phyloP scores from a whole-genome alignment of 37 sponge, comb jelly and placozoan species.

The Beroe forskalii region DNA sequence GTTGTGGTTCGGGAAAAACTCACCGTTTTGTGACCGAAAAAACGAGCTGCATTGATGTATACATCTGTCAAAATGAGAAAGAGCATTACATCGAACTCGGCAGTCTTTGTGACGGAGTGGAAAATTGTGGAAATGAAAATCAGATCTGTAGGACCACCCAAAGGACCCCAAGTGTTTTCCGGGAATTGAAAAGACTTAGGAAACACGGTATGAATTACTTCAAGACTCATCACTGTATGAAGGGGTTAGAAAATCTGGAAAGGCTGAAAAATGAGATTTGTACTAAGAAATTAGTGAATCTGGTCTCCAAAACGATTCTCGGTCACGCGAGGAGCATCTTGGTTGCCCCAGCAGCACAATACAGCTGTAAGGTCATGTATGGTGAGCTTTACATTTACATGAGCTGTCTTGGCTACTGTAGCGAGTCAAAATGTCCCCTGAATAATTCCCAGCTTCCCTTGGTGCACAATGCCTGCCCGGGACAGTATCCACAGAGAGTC shows the following conservation, averaged over 20 bases:
- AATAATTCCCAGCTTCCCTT: not conserved
- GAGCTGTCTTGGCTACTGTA: not conserved
- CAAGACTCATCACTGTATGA: not conserved
- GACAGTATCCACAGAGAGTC: not conserved
- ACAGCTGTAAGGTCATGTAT: not conserved
- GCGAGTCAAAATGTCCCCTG: not conserved
- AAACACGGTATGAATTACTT: not conserved
- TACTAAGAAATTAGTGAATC: not conserved
- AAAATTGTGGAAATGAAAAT: not conserved
- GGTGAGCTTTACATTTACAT: not conserved
- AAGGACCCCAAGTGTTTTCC: not conserved
- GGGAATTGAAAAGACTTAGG: not conserved
- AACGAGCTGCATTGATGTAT: not conserved
- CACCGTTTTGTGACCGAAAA: not conserved
- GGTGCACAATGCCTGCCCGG: conserved; percentile 13
- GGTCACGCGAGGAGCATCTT: too few species aligned
- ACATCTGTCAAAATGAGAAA: not conserved
- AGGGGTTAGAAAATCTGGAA: not conserved
- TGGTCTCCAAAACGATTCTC: not conserved
- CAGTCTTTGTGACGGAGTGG: not conserved
- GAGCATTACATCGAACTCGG: not conserved
- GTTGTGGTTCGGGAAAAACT: not conserved
- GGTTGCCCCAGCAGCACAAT: too few species aligned
- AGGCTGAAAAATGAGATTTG: not conserved
- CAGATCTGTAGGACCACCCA: not conserved